Conservation (phyloP, 2,113 vertebrate genomes). For the Anoplopoma fimbria region DNA sequence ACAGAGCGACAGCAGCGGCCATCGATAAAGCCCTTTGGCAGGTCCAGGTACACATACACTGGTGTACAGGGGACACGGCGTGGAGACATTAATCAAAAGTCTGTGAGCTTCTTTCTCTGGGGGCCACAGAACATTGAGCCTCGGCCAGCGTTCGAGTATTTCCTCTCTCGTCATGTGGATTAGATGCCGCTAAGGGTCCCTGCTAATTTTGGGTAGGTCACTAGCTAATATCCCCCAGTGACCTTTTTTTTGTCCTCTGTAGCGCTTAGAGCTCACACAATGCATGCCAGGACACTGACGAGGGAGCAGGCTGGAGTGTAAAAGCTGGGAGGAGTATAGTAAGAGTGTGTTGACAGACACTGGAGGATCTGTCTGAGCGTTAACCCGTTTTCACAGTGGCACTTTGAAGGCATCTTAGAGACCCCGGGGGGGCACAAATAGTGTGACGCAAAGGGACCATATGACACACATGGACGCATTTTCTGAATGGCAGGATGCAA, state of each 20-base stretch:
- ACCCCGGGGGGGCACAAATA: conserved; percentile 83
- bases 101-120: conserved; percentile 40
- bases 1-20: conserved; percentile 44
- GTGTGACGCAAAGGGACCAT: conserved; percentile 13
- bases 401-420: conserved; percentile 81
- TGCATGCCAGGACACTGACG: conserved; percentile 88
- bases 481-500: background rate
- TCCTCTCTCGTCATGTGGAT: conserved; percentile 85
- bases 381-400: conserved; percentile 82
- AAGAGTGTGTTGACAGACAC: conserved; percentile 77
- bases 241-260: conserved; percentile 86
- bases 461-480: background rate
- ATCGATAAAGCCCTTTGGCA: conserved; percentile 46
- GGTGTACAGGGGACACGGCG: conserved; percentile 26
- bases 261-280: conserved; percentile 80
- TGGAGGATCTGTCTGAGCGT: conserved; percentile 87
- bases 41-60: conserved; percentile 22
- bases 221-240: conserved; percentile 84
- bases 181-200: conserved; percentile 81
- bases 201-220: conserved; percentile 84
- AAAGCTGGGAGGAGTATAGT: conserved; percentile 55
- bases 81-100: conserved; percentile 68
- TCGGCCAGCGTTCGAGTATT: conserved; percentile 69
- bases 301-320: conserved; percentile 51
- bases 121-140: conserved; percentile 23